A percentile compares a stretch with the other conserved stretches of the same genome.
Evolutionary conservation across 2,797 vertebrate species (phyloP).

Genomic region (Echiichthys vipera): DNA sequence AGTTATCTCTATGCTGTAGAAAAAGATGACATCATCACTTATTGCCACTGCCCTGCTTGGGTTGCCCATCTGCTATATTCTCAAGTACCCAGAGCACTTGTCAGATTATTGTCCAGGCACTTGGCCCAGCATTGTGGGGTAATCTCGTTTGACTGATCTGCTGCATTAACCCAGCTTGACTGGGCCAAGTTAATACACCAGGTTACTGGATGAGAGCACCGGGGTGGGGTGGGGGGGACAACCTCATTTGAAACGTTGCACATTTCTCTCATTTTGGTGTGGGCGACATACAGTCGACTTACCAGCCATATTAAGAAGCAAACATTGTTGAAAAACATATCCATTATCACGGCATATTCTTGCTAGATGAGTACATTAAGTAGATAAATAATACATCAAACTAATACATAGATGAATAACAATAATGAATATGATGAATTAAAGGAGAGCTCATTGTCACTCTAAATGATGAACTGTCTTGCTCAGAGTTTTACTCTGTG

Average conservation of each 20-base stretch:
- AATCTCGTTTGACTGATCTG: slow-evolving; percentile 68
- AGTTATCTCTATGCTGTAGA: not conserved
- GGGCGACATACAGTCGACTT: not conserved
- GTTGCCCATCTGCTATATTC: not conserved
- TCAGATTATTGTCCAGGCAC: slow-evolving; percentile 44
- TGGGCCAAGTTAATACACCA: not conserved
- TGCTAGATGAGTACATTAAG: too few relatives aligned
- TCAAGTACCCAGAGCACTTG: slow-evolving; percentile 31
- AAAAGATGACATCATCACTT: not conserved
- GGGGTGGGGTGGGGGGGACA: too few relatives aligned
- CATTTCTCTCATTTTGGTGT: not conserved
- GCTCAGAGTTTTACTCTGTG: too few relatives aligned
- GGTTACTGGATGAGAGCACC: not conserved
- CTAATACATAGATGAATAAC: too few relatives aligned
- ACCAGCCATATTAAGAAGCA: too few relatives aligned
- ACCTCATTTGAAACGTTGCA: not conserved
- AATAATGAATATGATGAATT: too few relatives aligned
- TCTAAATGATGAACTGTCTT: too few relatives aligned
- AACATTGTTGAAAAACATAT: too few relatives aligned
- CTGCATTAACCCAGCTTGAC: slow-evolving; percentile 33
- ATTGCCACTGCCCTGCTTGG: not conserved
- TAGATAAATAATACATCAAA: too few relatives aligned
- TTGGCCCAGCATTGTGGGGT: slow-evolving; percentile 43
- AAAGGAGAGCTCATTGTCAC: too few relatives aligned
- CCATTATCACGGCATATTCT: too few relatives aligned